Evolutionary conservation across 2,113 vertebrate genomes (phyloP).

Genomic region (Hippocampus comes): DNA sequence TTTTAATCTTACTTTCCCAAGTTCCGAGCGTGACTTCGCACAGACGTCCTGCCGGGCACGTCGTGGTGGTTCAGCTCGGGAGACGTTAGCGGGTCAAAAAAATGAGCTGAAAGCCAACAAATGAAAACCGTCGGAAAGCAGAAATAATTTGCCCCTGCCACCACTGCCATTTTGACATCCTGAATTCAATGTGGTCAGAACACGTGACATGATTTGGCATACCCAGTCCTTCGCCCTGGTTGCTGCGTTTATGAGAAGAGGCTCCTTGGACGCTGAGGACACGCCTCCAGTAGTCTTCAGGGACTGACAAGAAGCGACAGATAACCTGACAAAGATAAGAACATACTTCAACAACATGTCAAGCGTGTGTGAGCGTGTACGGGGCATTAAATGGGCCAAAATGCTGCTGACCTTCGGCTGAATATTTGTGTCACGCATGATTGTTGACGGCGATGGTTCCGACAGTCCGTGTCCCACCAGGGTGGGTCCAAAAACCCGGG

Average conservation of each 20-base stretch:
- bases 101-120: constrained; percentile 29
- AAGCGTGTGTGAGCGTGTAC: background rate
- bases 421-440: constrained; percentile 77
- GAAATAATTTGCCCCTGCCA: no score
- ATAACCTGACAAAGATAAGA: constrained; percentile 69
- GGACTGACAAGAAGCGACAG: constrained; percentile 69
- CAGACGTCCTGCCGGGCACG: constrained; percentile 11
- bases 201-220: background rate
- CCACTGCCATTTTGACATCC: background rate
- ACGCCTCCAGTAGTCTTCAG: constrained; percentile 73
- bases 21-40: background rate
- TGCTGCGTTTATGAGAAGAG: background rate
- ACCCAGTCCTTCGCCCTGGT: constrained; percentile 43
- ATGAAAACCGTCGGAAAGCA: background rate
- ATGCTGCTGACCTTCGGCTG: constrained; percentile 74
- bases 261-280: constrained; percentile 43
- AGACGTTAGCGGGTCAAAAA: constrained; percentile 70
- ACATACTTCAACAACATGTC: background rate
- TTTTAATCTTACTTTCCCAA: background rate
- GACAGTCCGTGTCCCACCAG: constrained; percentile 77
- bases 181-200: background rate
- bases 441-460: constrained; percentile 72
- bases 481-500: constrained; percentile 82
- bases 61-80: constrained; percentile 61
- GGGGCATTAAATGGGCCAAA: no score